Percentiles rank a stretch among this genome's conserved stretches.
Conservation (phyloP, 2,797 vertebrate species). For the Ataeniobius toweri region DNA sequence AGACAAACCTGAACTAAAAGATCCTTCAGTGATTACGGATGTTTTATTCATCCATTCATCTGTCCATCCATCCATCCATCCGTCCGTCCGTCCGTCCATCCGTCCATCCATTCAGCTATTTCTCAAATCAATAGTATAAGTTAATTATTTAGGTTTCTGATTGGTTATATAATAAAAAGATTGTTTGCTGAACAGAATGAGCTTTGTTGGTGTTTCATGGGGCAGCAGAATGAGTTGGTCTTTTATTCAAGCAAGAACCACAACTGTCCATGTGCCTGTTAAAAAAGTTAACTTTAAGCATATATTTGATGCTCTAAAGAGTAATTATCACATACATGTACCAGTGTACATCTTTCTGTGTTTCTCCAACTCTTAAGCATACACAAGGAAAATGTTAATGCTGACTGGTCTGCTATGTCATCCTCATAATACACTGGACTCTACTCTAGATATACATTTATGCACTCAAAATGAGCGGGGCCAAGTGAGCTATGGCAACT, state of each 20-base stretch:
- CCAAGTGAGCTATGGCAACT: slow-evolving; percentile 62
- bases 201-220: not conserved
- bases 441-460: not conserved
- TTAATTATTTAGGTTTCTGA: not conserved
- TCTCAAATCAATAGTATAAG: not conserved
- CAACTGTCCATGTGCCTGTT: not conserved
- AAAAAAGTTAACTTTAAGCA: not conserved
- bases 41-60: not conserved
- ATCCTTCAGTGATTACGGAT: not conserved
- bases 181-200: not conserved
- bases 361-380: slow-evolving; percentile 40
- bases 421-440: slow-evolving; percentile 12
- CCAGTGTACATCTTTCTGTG: slow-evolving; percentile 17
- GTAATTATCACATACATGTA: slow-evolving; percentile 24
- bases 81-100: not conserved
- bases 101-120: no score
- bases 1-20: not conserved
- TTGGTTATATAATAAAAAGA: not conserved
- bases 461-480: slow-evolving; percentile 25
- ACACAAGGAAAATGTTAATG: slow-evolving; percentile 52
- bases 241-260: not conserved
- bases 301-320: slow-evolving; percentile 26
- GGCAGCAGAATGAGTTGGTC: not conserved
- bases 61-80: no score
- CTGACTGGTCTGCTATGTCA: slow-evolving; percentile 44